Conservation (phyloP, 2,888 invertebrate genomes). For the Diloba caeruleocephala region DNA sequence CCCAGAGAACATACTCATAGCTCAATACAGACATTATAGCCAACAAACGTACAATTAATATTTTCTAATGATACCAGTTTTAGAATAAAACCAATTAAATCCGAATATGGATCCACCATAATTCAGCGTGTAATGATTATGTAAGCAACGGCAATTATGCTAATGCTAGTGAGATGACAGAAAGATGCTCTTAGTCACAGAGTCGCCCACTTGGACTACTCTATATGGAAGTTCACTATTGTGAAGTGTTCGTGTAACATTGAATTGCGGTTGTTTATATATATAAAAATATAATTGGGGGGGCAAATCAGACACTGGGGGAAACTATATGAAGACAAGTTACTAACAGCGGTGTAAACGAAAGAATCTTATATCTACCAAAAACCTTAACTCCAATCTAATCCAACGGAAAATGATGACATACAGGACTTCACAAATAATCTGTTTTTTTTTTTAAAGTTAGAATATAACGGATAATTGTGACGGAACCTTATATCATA, state of each 20-base stretch:
- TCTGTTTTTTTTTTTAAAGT: no score
- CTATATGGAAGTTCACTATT: constrained; percentile 36
- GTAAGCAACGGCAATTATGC: constrained; percentile 43
- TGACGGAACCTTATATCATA: neutral
- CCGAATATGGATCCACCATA: constrained; percentile 23
- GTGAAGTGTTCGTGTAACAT: constrained; percentile 35
- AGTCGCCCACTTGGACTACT: constrained; percentile 29
- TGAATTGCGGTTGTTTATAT: constrained; percentile 23
- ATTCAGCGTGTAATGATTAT: constrained; percentile 35
- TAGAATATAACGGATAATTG: constrained; percentile 9
- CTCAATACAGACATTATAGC: constrained; percentile 8
- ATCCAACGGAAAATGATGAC: no score
- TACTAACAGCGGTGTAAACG: no score
- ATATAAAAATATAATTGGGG: no score
- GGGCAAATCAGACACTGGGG: no score
- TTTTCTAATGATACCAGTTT: constrained; percentile 18
- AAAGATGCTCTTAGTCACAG: constrained; percentile 39
- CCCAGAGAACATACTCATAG: constrained; percentile 21
- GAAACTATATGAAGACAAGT: no score
- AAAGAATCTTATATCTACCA: no score
- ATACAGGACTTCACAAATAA: no score
- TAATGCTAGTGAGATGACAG: constrained; percentile 43
- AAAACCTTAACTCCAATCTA: no score
- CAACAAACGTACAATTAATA: constrained; percentile 37
- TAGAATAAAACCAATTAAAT: constrained; percentile 30